Evolutionary conservation across 2,888 invertebrate species (phyloP).

Genomic region (Phytoseiulus persimilis): DNA sequence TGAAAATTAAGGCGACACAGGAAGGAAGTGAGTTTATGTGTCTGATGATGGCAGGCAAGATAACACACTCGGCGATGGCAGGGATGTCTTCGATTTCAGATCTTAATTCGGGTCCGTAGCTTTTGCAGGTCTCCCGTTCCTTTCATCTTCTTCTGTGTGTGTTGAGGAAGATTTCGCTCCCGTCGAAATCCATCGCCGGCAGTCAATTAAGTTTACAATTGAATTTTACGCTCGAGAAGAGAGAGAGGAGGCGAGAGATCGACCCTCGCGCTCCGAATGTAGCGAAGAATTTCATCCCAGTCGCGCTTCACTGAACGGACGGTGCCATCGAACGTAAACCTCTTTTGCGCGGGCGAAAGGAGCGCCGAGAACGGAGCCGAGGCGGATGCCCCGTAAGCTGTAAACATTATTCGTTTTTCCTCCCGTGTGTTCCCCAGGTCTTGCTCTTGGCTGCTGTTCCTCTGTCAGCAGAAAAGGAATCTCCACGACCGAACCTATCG

Average conservation of each 20-base stretch:
- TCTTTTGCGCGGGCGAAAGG: neutral
- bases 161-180: neutral
- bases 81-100: neutral
- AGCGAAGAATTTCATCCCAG: neutral
- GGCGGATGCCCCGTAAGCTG: neutral
- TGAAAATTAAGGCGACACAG: neutral
- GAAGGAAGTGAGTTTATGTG: neutral
- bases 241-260: neutral
- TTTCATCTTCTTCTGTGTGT: neutral
- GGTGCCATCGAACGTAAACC: neutral
- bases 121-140: neutral
- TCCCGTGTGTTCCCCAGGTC: neutral
- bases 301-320: neutral
- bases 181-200: constrained; percentile 13
- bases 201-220: constrained; percentile 33
- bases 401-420: neutral
- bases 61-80: neutral
- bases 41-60: neutral
- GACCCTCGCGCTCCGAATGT: neutral
- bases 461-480: neutral
- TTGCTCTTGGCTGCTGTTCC: neutral
- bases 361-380: neutral
- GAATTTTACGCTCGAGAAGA: constrained; percentile 33
- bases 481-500: neutral
- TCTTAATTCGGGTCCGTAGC: neutral